Base-by-base conservation (phyloP, 2,888 invertebrate species). In the Pomacea canaliculata region DNA sequence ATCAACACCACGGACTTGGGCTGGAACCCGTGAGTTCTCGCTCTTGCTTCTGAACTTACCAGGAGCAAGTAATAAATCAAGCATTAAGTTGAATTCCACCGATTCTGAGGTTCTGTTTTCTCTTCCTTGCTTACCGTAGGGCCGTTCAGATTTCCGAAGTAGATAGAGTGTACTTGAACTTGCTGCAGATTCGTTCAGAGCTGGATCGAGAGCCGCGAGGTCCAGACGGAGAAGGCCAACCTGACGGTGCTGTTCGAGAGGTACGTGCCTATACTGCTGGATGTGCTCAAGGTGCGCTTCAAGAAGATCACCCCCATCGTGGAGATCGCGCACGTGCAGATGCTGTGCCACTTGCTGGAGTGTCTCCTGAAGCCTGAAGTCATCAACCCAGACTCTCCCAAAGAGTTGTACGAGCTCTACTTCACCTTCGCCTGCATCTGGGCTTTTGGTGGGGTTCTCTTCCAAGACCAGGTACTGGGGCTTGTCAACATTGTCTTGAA, bases 361-460 rank as follows among this genome's bases (percentile, higher is more conserved):
- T 96, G 95, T 90, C 92, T 98, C 71, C 92, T 98, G 71, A 95
- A 94, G 3, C 94, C 95, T 12, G 94, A 94, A 85, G 95, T 97
- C 90, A 96, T 96, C 1, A 95, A 96, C 0, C 91, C 93, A 19
- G 97, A 98, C 83, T 97, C 97, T 86, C 94, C 96, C 19, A 98
- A 98, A 90, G 98, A 98, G 86, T 95, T 96, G 93, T 96, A 97
- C 88, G 98, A 98, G 90, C 92, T 97, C 70, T 98, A 97, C 91
- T 98, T 98, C 91, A 97, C 96, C 13, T 98, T 98, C 91, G 96
- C 96, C 79, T 95, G 96, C 83, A 94, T 98, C 82, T 98, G 98
- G 98, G 97, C 97, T 0, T 98, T 98, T 92, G 98, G 98, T 48
- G 96, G 97, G 18, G 95, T 96, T 37, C 95, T 97, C 94, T 97